Conservation (phyloP, 2,888 invertebrate genomes). For the Alloscopus bannaensis region DNA sequence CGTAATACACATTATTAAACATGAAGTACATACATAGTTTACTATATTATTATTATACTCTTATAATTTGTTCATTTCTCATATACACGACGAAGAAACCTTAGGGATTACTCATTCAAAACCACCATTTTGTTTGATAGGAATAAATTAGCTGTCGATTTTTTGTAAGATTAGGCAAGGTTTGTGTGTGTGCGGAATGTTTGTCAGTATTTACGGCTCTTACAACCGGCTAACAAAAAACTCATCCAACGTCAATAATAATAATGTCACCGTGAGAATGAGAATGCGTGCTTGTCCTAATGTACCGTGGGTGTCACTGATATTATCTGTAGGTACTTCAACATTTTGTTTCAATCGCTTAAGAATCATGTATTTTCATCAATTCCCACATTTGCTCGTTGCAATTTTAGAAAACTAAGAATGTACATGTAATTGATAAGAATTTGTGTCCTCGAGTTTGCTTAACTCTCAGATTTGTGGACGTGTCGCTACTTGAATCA, state of each 20-base stretch:
- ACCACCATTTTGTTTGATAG: not conserved
- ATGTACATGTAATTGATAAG: not conserved
- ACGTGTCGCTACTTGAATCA: too few species aligned
- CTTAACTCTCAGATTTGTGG: too few species aligned
- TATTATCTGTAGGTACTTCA: conserved; percentile 56
- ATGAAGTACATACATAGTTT: conserved; percentile 4
- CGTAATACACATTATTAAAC: too few species aligned
- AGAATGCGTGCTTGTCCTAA: too few species aligned
- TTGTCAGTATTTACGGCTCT: conserved; percentile 10
- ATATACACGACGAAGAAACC: too few species aligned
- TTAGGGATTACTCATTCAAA: too few species aligned
- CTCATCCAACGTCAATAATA: too few species aligned
- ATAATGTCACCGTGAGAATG: too few species aligned
- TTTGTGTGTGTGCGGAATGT: not conserved
- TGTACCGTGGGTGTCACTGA: too few species aligned
- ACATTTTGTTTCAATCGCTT: conserved; percentile 35
- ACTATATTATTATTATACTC: too few species aligned
- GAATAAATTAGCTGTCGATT: not conserved
- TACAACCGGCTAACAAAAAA: too few species aligned
- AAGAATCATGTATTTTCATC: conserved; percentile 49
- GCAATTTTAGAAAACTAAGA: not conserved
- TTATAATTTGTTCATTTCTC: too few species aligned
- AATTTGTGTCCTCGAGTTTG: not conserved
- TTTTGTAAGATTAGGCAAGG: not conserved
- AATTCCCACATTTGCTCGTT: conserved; percentile 48